Evolutionary conservation across 2,113 vertebrate species (phyloP).

Genomic region (Suncus etruscus): DNA sequence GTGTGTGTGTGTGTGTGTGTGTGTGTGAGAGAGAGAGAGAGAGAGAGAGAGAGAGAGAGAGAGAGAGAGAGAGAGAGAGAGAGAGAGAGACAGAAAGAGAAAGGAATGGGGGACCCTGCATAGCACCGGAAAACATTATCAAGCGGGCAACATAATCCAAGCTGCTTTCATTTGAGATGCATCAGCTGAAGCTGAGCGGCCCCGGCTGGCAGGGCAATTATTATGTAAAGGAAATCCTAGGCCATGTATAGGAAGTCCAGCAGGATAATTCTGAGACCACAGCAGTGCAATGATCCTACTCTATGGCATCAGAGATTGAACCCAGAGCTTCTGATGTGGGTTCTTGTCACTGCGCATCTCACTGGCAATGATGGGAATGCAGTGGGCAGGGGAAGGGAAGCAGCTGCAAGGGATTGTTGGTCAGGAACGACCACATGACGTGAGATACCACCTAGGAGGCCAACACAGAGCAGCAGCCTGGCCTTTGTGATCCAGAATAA

Average conservation of each 20-base stretch:
- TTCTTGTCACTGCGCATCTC: no score
- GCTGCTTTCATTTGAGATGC: no score
- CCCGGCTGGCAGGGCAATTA: constrained; percentile 7
- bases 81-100: no score
- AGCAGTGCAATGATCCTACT: not conserved
- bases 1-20: no score
- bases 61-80: no score
- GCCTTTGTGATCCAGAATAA: not conserved
- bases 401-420: not conserved
- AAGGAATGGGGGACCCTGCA: no score
- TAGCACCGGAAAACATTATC: not conserved
- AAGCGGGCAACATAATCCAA: not conserved
- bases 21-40: no score
- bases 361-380: no score
- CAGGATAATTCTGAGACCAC: not conserved
- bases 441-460: not conserved
- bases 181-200: no score
- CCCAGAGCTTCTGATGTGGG: no score
- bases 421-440: not conserved
- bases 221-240: not conserved
- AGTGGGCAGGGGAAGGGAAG: not conserved
- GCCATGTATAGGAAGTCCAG: constrained; percentile 28
- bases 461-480: not conserved
- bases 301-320: no score
- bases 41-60: no score